Percentiles rank a stretch among this genome's conserved stretches.
These are phyloP conservation scores for Solenopsis fugax DNA, from an alignment of 1,140 invertebrate species.

Conservation along the genomic window DNA sequence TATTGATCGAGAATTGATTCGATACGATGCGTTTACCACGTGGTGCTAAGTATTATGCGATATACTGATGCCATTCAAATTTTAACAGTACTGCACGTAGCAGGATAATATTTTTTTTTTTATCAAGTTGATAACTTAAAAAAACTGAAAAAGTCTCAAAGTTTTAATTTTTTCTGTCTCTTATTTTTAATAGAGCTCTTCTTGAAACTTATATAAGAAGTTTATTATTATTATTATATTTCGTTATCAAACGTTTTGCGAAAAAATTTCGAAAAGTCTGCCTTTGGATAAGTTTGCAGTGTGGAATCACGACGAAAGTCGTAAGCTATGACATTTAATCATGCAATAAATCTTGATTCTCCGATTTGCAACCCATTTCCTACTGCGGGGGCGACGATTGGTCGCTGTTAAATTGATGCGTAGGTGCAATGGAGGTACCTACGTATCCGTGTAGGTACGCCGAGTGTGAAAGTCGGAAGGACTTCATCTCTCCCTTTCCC, in stretches of 20 bases:
- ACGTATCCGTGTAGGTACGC: conserved; percentile 81
- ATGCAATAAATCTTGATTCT: conserved; percentile 86
- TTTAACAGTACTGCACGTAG: neutral
- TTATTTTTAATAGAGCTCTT: neutral
- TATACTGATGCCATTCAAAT: neutral
- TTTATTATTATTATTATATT: conserved; percentile 10
- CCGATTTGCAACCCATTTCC: conserved; percentile 86
- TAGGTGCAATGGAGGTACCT: conserved; percentile 83
- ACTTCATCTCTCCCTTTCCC: conserved; percentile 52
- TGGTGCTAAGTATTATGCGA: conserved; percentile 13
- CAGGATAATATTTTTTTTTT: neutral
- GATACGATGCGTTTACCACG: conserved; percentile 8
- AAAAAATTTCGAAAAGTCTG: conserved; percentile 42
- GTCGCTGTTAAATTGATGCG: conserved; percentile 84
- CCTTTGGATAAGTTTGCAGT: conserved; percentile 74
- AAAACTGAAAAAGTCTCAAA: neutral
- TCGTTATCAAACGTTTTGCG: neutral
- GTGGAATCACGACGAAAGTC: conserved; percentile 80
- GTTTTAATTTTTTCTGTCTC: neutral
- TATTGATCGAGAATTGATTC: conserved; percentile 53
- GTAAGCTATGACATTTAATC: conserved; percentile 84
- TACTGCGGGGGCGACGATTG: conserved; percentile 84
- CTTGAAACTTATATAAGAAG: neutral
- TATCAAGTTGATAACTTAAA: neutral
- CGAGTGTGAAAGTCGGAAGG: conserved; percentile 85